These are phyloP conservation scores for Pseudeuparius sepicola DNA, from an alignment of 2,888 invertebrate species.

Conservation along the genomic window DNA sequence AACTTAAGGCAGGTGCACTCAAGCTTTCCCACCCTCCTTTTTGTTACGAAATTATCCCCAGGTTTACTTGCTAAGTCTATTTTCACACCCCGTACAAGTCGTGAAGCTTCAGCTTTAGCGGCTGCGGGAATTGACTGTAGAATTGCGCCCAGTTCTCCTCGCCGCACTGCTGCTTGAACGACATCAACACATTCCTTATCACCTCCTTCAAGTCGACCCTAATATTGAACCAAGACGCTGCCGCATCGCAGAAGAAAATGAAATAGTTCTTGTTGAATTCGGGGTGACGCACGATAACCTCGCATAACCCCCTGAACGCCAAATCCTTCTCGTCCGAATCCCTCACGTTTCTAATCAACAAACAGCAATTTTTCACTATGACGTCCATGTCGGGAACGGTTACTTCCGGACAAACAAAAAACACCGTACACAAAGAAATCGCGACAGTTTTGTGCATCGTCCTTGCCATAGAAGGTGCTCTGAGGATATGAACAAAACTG, in stretches of 20 bases:
- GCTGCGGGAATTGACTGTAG: conserved; percentile 90
- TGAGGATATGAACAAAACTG: conserved; percentile 87
- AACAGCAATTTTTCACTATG: conserved; percentile 98
- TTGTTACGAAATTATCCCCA: conserved; percentile 12
- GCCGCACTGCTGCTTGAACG: conserved; percentile 93
- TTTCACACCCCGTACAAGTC: conserved; percentile 55
- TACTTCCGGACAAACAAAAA: conserved; percentile 97
- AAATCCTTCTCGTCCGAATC: conserved; percentile 99
- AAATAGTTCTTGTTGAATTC: conserved; percentile 93
- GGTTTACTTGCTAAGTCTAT: not conserved
- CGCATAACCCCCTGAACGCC: conserved; percentile 97
- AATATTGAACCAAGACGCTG: conserved; percentile 82
- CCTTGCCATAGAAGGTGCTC: conserved; percentile 88
- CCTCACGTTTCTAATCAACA: conserved; percentile 90
- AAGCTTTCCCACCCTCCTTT: conserved; percentile 34
- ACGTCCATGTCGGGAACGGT: conserved; percentile 79
- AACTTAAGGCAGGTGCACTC: conserved; percentile 36
- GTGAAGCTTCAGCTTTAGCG: conserved; percentile 80
- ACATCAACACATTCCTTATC: conserved; percentile 85
- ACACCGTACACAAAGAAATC: conserved; percentile 99
- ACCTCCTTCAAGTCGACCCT: conserved; percentile 92
- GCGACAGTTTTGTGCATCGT: conserved; percentile 98
- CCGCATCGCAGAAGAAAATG: conserved; percentile 98
- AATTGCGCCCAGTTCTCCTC: conserved; percentile 95
- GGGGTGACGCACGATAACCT: conserved; percentile 95